Evolutionary conservation across 2,797 vertebrate genomes (phyloP).

Genomic region (Rhinella marina): DNA sequence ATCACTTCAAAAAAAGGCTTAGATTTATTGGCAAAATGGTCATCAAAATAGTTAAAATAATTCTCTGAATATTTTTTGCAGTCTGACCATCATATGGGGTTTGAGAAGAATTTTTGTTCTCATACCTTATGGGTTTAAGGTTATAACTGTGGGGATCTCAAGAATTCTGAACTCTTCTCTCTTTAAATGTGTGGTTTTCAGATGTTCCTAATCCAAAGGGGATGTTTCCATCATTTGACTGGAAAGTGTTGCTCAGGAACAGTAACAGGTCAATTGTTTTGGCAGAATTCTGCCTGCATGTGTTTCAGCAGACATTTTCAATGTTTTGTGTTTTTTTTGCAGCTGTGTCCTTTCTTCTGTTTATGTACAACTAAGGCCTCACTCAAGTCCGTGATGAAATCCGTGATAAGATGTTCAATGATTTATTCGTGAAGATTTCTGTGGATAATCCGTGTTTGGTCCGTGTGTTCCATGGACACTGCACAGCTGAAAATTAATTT

Average conservation of each 20-base stretch:
- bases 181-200: background rate
- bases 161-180: background rate
- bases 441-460: too few relatives aligned
- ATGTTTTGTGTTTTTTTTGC: background rate
- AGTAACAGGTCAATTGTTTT: background rate
- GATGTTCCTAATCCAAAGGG: background rate
- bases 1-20: too few relatives aligned
- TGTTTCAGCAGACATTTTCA: conserved; percentile 8
- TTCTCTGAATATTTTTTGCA: too few relatives aligned
- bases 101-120: background rate
- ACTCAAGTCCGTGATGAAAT: too few relatives aligned
- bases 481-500: too few relatives aligned
- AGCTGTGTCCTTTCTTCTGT: conserved; percentile 6
- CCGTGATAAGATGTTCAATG: too few relatives aligned
- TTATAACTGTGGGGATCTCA: background rate
- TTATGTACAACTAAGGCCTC: background rate
- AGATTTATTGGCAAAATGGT: too few relatives aligned
- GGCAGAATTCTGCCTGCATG: background rate
- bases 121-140: background rate
- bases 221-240: conserved; percentile 9
- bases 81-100: too few relatives aligned
- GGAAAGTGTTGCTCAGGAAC: conserved; percentile 3
- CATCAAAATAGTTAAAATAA: too few relatives aligned
- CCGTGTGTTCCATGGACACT: too few relatives aligned
- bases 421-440: too few relatives aligned